Conservation (phyloP, 2,888 invertebrate species). For the Plutella xylostella region DNA sequence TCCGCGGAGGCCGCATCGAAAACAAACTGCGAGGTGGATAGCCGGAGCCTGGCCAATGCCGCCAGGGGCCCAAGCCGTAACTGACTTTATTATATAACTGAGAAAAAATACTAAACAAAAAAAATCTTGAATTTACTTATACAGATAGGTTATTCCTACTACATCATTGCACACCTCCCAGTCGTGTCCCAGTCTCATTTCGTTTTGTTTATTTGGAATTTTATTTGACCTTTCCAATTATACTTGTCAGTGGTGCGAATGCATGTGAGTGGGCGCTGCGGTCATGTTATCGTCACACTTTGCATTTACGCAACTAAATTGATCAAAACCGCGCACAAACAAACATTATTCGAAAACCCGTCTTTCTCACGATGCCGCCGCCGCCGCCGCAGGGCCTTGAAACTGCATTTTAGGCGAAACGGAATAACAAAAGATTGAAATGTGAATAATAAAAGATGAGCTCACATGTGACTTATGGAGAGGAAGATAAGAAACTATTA, state of each 20-base stretch:
- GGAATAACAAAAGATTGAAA: slow-evolving; percentile 42
- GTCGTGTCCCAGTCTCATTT: too few relatives aligned
- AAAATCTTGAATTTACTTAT: too few relatives aligned
- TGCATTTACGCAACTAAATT: slow-evolving; percentile 13
- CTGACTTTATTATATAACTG: not conserved
- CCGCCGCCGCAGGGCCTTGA: slow-evolving; percentile 33
- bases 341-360: slow-evolving; percentile 37
- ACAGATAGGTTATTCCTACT: too few relatives aligned
- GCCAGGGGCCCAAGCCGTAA: slow-evolving; percentile 10
- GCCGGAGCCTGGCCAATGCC: slow-evolving; percentile 21
- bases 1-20: slow-evolving; percentile 31
- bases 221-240: too few relatives aligned
- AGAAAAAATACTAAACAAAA: not conserved
- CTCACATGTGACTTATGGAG: too few relatives aligned
- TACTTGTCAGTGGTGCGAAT: too few relatives aligned
- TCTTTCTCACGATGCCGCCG: slow-evolving; percentile 27
- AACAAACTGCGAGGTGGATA: slow-evolving; percentile 34
- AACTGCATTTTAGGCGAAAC: slow-evolving; percentile 44
- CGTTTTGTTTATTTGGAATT: too few relatives aligned
- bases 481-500: too few relatives aligned
- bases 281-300: too few relatives aligned
- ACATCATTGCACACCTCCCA: too few relatives aligned
- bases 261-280: too few relatives aligned
- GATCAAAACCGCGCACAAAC: slow-evolving; percentile 38
- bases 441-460: slow-evolving; percentile 34